phyloP scores from a whole-genome alignment of 2,113 vertebrate species.

The Asarcornis scutulata region DNA sequence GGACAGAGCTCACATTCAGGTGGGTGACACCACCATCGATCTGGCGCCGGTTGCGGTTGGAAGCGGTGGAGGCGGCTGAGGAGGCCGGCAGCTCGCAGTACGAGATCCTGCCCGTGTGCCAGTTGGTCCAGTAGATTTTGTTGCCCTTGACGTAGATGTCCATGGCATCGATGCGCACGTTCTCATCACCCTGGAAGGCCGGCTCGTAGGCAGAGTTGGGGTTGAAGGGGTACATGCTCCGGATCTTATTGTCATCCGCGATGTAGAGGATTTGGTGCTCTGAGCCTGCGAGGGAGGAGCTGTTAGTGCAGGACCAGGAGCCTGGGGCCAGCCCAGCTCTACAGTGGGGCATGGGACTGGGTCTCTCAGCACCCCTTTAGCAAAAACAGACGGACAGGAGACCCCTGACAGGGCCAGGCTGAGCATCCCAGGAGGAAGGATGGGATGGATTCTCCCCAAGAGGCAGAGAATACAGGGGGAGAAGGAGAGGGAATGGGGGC shows the following conservation, averaged over 20 bases:
- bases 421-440: neutral
- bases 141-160: slow-evolving; percentile 93
- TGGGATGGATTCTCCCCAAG: neutral
- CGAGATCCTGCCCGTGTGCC: slow-evolving; percentile 94
- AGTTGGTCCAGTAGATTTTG: slow-evolving; percentile 98
- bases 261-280: slow-evolving; percentile 93
- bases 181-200: slow-evolving; percentile 92
- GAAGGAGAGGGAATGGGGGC: neutral
- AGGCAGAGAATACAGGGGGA: neutral
- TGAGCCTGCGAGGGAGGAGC: slow-evolving; percentile 65
- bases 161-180: slow-evolving; percentile 94
- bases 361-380: rapidly evolving
- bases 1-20: slow-evolving; percentile 80
- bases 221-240: slow-evolving; percentile 92
- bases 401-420: neutral
- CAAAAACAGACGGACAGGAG: neutral
- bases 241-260: slow-evolving; percentile 95
- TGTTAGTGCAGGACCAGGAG: neutral
- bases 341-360: rapidly evolving
- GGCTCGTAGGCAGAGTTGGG: slow-evolving; percentile 94
- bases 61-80: slow-evolving; percentile 79
- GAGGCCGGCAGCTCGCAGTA: slow-evolving; percentile 86
- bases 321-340: neutral
- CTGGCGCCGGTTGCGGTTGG: slow-evolving; percentile 90
- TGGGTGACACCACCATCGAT: slow-evolving; percentile 86